A percentile compares a stretch with the other conserved stretches of the same genome.
Conservation (phyloP, 2,888 invertebrate genomes). For the Hedychridium roseum region DNA sequence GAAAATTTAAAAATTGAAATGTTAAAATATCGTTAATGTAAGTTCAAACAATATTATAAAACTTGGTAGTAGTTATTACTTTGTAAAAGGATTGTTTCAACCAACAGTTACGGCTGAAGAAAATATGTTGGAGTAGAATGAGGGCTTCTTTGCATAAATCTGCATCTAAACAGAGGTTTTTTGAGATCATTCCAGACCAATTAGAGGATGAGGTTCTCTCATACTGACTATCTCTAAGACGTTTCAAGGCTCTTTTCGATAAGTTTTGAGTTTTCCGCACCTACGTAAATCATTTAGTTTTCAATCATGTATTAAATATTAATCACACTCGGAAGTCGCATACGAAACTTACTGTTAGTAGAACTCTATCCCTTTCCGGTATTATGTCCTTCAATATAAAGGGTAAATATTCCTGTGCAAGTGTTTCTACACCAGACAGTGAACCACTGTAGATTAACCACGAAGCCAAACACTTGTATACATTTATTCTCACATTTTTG, state of each 20-base stretch:
- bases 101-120: slow-evolving; percentile 38
- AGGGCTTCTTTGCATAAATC: slow-evolving; percentile 47
- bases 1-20: slow-evolving; percentile 23
- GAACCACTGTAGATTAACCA: slow-evolving; percentile 48
- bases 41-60: slow-evolving; percentile 1
- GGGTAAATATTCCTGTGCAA: slow-evolving; percentile 47
- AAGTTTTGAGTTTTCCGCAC: slow-evolving; percentile 46
- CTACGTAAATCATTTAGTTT: slow-evolving; percentile 25
- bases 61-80: slow-evolving; percentile 31
- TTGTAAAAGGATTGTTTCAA: slow-evolving; percentile 46
- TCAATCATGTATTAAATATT: not conserved
- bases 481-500: slow-evolving; percentile 39
- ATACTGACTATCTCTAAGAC: slow-evolving; percentile 45
- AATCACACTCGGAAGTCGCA: slow-evolving; percentile 2
- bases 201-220: slow-evolving; percentile 37
- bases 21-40: slow-evolving; percentile 1
- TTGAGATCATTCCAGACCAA: slow-evolving; percentile 18
- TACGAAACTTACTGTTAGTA: slow-evolving; percentile 44
- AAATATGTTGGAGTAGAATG: slow-evolving; percentile 44
- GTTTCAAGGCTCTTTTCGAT: slow-evolving; percentile 47
- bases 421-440: slow-evolving; percentile 50
- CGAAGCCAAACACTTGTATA: slow-evolving; percentile 48
- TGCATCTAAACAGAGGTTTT: slow-evolving; percentile 29
- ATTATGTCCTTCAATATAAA: slow-evolving; percentile 49
- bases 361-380: slow-evolving; percentile 44